Percentiles rank a stretch among this genome's conserved stretches.
Conservation (phyloP, 2,113 vertebrate species). For the Columba janthina region DNA sequence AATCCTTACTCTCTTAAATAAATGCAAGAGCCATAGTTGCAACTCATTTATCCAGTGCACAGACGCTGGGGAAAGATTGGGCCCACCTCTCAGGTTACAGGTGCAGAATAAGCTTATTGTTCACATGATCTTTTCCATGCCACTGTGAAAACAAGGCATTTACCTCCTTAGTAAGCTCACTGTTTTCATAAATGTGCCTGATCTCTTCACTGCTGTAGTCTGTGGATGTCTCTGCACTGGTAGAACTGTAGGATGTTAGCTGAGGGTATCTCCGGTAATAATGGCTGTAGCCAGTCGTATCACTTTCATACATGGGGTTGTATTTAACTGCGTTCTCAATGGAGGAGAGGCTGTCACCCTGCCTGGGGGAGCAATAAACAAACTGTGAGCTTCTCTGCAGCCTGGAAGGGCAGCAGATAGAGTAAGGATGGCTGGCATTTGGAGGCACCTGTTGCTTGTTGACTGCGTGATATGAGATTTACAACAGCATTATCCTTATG, state of each 20-base stretch:
- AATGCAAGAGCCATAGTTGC: not conserved
- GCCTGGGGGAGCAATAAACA: slow-evolving; percentile 71
- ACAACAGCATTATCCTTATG: not conserved
- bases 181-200: slow-evolving; percentile 92
- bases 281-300: slow-evolving; percentile 82
- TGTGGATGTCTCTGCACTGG: slow-evolving; percentile 85
- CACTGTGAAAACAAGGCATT: not conserved
- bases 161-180: slow-evolving; percentile 92
- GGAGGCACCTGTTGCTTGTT: not conserved
- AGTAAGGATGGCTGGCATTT: not conserved
- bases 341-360: slow-evolving; percentile 83
- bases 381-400: slow-evolving; percentile 17
- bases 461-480: not conserved
- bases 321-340: slow-evolving; percentile 90
- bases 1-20: not conserved
- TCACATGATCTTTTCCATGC: not conserved
- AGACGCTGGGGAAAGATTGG: not conserved
- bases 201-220: slow-evolving; percentile 95
- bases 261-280: slow-evolving; percentile 84
- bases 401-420: not conserved
- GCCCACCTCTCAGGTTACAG: not conserved
- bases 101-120: not conserved
- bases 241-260: slow-evolving; percentile 79
- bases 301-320: slow-evolving; percentile 90
- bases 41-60: not conserved